Base-by-base conservation (phyloP, 2,888 invertebrate genomes). In the Nomada hirtipes region DNA sequence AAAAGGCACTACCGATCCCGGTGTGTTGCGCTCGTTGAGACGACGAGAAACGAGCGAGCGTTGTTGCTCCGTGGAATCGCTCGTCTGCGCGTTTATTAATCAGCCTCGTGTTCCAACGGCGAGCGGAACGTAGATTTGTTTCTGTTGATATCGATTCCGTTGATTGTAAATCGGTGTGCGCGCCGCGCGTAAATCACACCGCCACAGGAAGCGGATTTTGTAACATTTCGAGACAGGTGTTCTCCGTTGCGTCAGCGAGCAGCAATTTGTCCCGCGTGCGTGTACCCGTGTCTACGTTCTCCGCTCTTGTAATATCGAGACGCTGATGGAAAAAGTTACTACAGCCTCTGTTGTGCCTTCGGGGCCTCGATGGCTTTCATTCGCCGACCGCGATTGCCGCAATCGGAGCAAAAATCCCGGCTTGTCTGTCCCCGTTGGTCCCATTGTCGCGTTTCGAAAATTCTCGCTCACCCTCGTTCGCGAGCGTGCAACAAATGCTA, bases 211-310 rank as follows among this genome's bases (percentile, higher is more conserved):
- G 72, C 87, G 82, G 87, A 88, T 91, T 91, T 91, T 90, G 91
- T 90, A 91, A 91, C 84, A 53, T 42, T 61, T 76, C 76, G 80
- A 77, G 88, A 89, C 91, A 91, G 91, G 91, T 91, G 90, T 90
- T 89, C 86, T 81, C 64, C 76, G 84, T 91, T 91, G 89, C 91
- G 84, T 90, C 90, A 91, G 84, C 69, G 60, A 65, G 36, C 61
- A 61, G 85, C 88, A 90, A 91, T 91, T 90, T 90, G 89, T 91
- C 89, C 78, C 72, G 80, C 59, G 72, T 67, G 59, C 59, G 55
- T 60, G 47, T 64, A 69, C 55, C 36, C 74, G 65, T 23, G 61
- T 57, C 23, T 50, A 11, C 60, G 68, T 64, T 71, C 79, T 26
- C 68, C 26, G 53, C 47, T 80, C 80, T 76, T 64, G 80, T 76